A percentile compares a stretch with the other conserved stretches of the same genome.
Conservation (phyloP, 2,797 vertebrate species). For the Rachycentron canadum region DNA sequence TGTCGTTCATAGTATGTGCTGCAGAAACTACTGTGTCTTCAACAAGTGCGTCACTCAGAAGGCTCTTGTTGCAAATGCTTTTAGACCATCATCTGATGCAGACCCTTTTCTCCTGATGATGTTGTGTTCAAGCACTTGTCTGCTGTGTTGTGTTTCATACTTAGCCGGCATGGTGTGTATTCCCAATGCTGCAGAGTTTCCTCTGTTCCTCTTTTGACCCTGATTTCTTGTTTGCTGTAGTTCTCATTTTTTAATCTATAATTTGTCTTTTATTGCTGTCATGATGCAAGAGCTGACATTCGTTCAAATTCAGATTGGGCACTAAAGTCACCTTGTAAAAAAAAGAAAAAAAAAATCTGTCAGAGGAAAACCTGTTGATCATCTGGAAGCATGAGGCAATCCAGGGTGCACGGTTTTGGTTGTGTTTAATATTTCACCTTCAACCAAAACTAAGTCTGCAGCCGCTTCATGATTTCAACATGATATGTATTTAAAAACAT, state of each 20-base stretch:
- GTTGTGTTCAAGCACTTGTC: conserved; percentile 46
- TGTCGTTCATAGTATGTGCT: background rate
- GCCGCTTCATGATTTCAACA: conserved; percentile 72
- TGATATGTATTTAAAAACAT: conserved; percentile 62
- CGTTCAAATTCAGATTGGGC: conserved; percentile 31
- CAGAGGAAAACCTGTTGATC: conserved; percentile 71
- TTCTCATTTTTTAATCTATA: background rate
- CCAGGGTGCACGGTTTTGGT: conserved; percentile 51
- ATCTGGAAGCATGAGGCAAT: conserved; percentile 69
- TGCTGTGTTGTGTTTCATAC: conserved; percentile 44
- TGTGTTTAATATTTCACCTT: background rate
- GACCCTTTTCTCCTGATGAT: conserved; percentile 39
- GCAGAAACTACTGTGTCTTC: conserved; percentile 13
- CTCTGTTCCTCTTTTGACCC: conserved; percentile 25
- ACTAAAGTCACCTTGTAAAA: background rate
- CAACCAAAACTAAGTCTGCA: conserved; percentile 45
- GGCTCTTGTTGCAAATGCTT: conserved; percentile 43
- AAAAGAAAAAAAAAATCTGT: conserved; percentile 13
- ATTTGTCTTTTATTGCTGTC: conserved; percentile 4
- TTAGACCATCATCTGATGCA: conserved; percentile 24
- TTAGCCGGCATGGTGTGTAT: conserved; percentile 47
- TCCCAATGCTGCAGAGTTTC: conserved; percentile 59
- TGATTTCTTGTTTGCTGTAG: background rate
- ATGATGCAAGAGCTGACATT: background rate
- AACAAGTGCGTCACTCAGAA: conserved; percentile 23